Conservation (phyloP, 2,888 invertebrate genomes). For the Coenonympha arcania region DNA sequence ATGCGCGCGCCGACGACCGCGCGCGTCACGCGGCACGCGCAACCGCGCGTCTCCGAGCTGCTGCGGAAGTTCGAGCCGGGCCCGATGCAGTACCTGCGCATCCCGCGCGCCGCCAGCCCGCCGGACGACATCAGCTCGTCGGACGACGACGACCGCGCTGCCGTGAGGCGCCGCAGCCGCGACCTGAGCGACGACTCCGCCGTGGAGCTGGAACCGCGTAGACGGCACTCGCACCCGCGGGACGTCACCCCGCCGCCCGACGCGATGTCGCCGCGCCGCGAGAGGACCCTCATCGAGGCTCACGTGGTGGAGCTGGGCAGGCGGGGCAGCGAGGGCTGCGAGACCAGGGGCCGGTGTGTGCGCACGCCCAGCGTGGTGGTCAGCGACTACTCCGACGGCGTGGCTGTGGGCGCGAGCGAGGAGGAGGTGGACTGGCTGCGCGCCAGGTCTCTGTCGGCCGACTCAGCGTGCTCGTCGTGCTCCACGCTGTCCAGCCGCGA, state of each 20-base stretch:
- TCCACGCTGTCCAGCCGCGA: slow-evolving; percentile 83
- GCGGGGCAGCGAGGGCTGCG: slow-evolving; percentile 65
- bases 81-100: slow-evolving; percentile 68
- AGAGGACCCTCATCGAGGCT: slow-evolving; percentile 67
- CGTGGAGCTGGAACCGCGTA: slow-evolving; percentile 69
- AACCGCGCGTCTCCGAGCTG: slow-evolving; percentile 63
- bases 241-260: slow-evolving; percentile 60
- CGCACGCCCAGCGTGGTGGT: slow-evolving; percentile 90
- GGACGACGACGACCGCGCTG: slow-evolving; percentile 67
- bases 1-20: slow-evolving; percentile 58
- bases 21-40: slow-evolving; percentile 55
- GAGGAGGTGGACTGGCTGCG: slow-evolving; percentile 67
- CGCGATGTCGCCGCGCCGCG: slow-evolving; percentile 57
- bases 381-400: slow-evolving; percentile 87
- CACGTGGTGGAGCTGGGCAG: slow-evolving; percentile 74
- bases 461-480: slow-evolving; percentile 83
- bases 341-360: slow-evolving; percentile 75
- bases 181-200: slow-evolving; percentile 73
- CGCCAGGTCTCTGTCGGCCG: slow-evolving; percentile 73
- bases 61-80: slow-evolving; percentile 61
- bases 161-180: slow-evolving; percentile 62
- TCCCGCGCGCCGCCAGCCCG: slow-evolving; percentile 59
- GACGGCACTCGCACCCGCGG: slow-evolving; percentile 60
- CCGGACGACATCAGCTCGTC: slow-evolving; percentile 64
- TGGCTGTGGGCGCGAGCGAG: slow-evolving; percentile 61